A percentile compares a stretch with the other conserved stretches of the same genome.
Evolutionary conservation across 2,888 invertebrate genomes (phyloP).

Genomic region (Anodontia alba): DNA sequence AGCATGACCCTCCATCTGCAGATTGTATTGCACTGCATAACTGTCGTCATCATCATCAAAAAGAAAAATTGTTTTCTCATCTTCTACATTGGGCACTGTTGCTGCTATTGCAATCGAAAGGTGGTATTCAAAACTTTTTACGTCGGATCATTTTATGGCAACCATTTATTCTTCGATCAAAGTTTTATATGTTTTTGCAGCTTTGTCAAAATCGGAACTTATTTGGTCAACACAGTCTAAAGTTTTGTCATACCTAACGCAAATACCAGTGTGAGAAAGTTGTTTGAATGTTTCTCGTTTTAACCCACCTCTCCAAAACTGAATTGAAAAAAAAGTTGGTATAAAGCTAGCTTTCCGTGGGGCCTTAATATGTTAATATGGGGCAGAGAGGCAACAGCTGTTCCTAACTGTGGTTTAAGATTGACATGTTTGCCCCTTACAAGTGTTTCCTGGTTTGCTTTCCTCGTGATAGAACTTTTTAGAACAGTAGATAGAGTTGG

Average conservation of each 20-base stretch:
- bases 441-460: slow-evolving; percentile 17
- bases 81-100: slow-evolving; percentile 18
- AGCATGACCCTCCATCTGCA: neutral
- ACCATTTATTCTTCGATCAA: neutral
- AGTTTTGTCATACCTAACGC: slow-evolving; percentile 27
- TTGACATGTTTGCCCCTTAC: slow-evolving; percentile 18
- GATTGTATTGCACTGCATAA: too few relatives aligned
- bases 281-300: slow-evolving; percentile 50
- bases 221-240: slow-evolving; percentile 33
- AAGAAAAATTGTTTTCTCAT: slow-evolving; percentile 1
- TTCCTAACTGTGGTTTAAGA: slow-evolving; percentile 38
- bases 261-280: slow-evolving; percentile 30
- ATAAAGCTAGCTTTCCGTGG: slow-evolving; percentile 31
- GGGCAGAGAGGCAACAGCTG: slow-evolving; percentile 25
- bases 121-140: neutral
- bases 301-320: slow-evolving; percentile 46
- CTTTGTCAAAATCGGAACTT: slow-evolving; percentile 16
- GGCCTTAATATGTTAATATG: slow-evolving; percentile 24
- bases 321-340: slow-evolving; percentile 38
- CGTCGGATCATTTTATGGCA: neutral
- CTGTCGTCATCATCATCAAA: neutral
- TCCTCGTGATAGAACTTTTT: slow-evolving; percentile 11
- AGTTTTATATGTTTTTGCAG: slow-evolving; percentile 5
- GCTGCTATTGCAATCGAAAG: slow-evolving; percentile 6
- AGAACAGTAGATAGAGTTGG: slow-evolving; percentile 27